Percentiles rank a stretch among this genome's conserved stretches.
phyloP scores from a whole-genome alignment of 1,140 invertebrate genomes.

The Schlechtendalia chinensis region DNA sequence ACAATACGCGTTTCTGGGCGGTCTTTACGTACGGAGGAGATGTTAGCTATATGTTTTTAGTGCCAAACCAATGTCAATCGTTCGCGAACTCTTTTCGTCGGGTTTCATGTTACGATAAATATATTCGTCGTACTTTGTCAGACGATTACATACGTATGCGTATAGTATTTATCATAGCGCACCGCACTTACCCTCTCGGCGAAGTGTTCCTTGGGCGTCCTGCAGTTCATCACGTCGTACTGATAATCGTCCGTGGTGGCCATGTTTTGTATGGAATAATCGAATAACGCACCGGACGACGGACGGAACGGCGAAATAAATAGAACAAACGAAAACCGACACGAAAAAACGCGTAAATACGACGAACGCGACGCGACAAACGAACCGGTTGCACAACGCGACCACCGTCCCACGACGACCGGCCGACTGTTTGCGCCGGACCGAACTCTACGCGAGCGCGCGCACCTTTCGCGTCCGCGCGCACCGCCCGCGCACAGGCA shows the following conservation, averaged over 20 bases:
- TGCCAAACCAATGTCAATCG: too few species aligned
- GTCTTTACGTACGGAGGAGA: too few species aligned
- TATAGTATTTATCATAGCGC: too few species aligned
- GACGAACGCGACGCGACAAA: background rate
- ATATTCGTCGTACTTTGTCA: too few species aligned
- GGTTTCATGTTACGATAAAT: too few species aligned
- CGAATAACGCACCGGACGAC: background rate
- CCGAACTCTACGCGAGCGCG: slow-evolving; percentile 28
- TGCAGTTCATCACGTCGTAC: slow-evolving; percentile 34
- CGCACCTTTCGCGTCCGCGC: slow-evolving; percentile 37
- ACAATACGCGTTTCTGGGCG: too few species aligned
- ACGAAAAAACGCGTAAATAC: background rate
- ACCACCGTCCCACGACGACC: slow-evolving; percentile 44
- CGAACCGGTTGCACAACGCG: slow-evolving; percentile 44
- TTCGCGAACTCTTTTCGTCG: too few species aligned
- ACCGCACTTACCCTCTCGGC: slow-evolving; percentile 20
- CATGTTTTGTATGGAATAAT: too few species aligned
- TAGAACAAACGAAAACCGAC: too few species aligned
- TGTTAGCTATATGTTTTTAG: too few species aligned
- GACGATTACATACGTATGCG: too few species aligned
- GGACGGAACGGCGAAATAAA: background rate
- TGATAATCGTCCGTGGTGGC: background rate
- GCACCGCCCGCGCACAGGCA: background rate
- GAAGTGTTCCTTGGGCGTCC: slow-evolving; percentile 37
- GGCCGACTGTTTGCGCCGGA: slow-evolving; percentile 38